These are phyloP conservation scores for Zaprionus vittiger DNA, from an alignment of 1,140 invertebrate species.

Conservation along the genomic window DNA sequence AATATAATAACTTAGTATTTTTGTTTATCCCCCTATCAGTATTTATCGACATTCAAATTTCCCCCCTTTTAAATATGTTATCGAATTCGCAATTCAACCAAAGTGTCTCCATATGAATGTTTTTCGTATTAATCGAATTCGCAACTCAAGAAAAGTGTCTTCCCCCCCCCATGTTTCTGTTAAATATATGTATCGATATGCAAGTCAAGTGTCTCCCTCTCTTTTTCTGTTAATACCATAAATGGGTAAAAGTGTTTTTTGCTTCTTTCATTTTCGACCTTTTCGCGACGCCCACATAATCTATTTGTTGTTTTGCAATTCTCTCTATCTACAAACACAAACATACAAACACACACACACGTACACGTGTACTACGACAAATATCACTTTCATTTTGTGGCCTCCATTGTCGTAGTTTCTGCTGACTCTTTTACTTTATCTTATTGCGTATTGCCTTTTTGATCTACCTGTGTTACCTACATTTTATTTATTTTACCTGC, in stretches of 20 bases:
- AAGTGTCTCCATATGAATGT: too few species aligned
- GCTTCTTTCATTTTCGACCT: conserved; percentile 12
- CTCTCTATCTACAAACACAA: conserved; percentile 3
- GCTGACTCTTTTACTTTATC: conserved; percentile 26
- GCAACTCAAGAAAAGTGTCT: too few species aligned
- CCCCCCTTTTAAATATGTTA: too few species aligned
- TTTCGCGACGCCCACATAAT: conserved; percentile 14
- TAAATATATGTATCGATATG: background rate
- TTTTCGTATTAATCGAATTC: too few species aligned
- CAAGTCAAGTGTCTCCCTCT: background rate
- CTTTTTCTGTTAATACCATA: background rate
- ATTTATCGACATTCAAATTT: background rate
- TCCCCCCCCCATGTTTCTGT: too few species aligned
- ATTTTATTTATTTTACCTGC: conserved; percentile 32
- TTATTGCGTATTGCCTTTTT: conserved; percentile 36
- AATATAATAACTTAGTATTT: background rate
- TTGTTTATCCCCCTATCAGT: background rate
- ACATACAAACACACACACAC: background rate
- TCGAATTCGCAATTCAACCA: too few species aligned
- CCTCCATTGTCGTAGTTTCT: conserved; percentile 20
- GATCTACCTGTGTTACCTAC: conserved; percentile 49
- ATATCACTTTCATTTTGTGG: conserved; percentile 72
- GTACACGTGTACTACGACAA: conserved; percentile 18
- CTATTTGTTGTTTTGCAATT: conserved; percentile 41
- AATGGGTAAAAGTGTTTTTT: conserved; percentile 40